These are phyloP conservation scores for Melitaea athalia DNA, from an alignment of 2,888 invertebrate species.

Conservation along the genomic window DNA sequence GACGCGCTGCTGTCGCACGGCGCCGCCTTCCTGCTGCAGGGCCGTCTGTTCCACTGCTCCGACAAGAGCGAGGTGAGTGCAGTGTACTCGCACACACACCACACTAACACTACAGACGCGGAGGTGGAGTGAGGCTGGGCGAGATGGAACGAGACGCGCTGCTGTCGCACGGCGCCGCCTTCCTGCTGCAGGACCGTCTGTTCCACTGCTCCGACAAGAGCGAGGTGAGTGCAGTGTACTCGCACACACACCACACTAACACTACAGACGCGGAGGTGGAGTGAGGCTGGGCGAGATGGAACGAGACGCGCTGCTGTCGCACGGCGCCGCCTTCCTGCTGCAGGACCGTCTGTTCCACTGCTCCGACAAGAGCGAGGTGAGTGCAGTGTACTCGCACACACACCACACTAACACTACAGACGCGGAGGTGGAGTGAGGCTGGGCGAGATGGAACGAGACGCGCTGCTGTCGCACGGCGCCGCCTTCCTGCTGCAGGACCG, in stretches of 20 bases:
- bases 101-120: no score
- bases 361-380: conserved; percentile 92
- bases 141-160: conserved; percentile 99
- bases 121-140: conserved; percentile 89
- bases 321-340: conserved; percentile 94
- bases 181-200: conserved; percentile 94
- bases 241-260: no score
- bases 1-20: conserved; percentile 98
- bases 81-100: background rate
- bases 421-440: conserved; percentile 87
- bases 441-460: conserved; percentile 99
- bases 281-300: conserved; percentile 99
- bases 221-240: conserved; percentile 83
- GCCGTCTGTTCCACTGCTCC: conserved; percentile 95
- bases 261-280: conserved; percentile 86
- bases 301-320: conserved; percentile 96
- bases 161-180: conserved; percentile 96
- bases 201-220: conserved; percentile 96
- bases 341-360: conserved; percentile 97
- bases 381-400: background rate
- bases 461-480: conserved; percentile 96
- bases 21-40: conserved; percentile 93
- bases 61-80: conserved; percentile 91
- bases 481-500: conserved; percentile 95
- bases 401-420: no score